Base-by-base conservation (phyloP, 2,113 vertebrate species). In the Porphyrio hochstetteri region DNA sequence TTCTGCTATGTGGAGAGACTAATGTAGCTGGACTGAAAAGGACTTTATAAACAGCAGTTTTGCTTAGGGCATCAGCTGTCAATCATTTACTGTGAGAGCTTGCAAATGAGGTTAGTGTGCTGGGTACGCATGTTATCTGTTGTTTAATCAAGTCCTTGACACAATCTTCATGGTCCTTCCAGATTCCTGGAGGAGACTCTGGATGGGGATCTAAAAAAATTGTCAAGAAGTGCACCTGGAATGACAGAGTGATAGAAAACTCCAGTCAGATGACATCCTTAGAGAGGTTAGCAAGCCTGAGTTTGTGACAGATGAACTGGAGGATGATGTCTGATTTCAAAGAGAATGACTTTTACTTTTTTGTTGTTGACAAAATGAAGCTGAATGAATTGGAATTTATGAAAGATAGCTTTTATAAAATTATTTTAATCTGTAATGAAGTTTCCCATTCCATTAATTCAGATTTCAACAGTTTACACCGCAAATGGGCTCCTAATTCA, bases 21-120 rank as follows among this genome's bases (percentile, higher is more conserved):
- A 94, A 93, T 88, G 64, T 68, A 93, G 90, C 83, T 92, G 65
- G 78, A 83, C 86, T 82, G 80, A 67, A 96, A 96, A 97, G 92
- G 92, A 96, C 93, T 97, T 93, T 71, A 82, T 84, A 91, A 96
- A 78, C 74, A 83, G 63, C 48, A 82, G 82, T 95, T 96, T 97
- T 95, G 82, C 96, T 97, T 92, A 94, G 80, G 79, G 92, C 95
- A 88, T 85, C 65, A 75, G 40, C 61, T 96, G 90, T 95, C 95
- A 93, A 82, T 94, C 89, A 88, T 61, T 57, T 83, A 71, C 46
- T 86, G 44, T 59, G 55, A 94, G 67, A 93, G 68, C 86, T 95
- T 97, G 75, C 92, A 97, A 95, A 94, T 89, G 86, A 96, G 93
- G 55, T 89, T 96, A 88, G 71, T 91, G 72, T 77, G 68, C 71